These are phyloP conservation scores for Bergia puertoricense DNA, from an alignment of 92 coral and sea anemone species.

Conservation along the genomic window DNA sequence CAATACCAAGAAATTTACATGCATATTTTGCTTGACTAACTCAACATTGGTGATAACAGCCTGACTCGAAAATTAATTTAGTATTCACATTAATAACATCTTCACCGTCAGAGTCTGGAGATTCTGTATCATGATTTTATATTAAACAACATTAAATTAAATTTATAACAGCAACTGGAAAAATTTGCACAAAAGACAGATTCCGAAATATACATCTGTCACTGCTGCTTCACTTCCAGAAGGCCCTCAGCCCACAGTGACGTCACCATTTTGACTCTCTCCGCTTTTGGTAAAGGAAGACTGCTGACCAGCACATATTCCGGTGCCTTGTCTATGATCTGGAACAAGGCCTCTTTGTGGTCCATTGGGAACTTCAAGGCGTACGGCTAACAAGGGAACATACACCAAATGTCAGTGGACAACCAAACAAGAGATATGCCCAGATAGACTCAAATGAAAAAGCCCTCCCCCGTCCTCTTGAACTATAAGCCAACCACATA, in stretches of 20 bases:
- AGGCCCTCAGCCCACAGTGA: constrained; percentile 91
- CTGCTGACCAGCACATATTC: constrained; percentile 73
- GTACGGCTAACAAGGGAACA: constrained; percentile 52
- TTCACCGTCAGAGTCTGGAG: too few relatives aligned
- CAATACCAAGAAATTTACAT: background rate
- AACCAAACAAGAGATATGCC: too few relatives aligned
- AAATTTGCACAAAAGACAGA: background rate
- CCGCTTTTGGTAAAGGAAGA: constrained; percentile 65
- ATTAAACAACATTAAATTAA: background rate
- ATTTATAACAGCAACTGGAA: background rate
- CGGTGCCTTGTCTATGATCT: constrained; percentile 60
- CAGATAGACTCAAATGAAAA: background rate
- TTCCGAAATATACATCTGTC: background rate
- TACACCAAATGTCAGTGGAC: background rate
- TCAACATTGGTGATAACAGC: too few relatives aligned
- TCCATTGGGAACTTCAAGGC: constrained; percentile 72
- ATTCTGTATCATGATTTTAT: too few relatives aligned
- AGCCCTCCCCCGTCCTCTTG: background rate
- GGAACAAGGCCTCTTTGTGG: constrained; percentile 78
- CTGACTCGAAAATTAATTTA: too few relatives aligned
- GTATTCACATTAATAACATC: too few relatives aligned
- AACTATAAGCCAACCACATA: too few relatives aligned
- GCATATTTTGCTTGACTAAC: background rate
- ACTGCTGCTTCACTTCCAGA: constrained; percentile 42
- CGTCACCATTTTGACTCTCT: constrained; percentile 65